A percentile compares a stretch with the other conserved stretches of the same genome.
Conservation (phyloP, 2,888 invertebrate species). For the Eucriotettix oculatus region DNA sequence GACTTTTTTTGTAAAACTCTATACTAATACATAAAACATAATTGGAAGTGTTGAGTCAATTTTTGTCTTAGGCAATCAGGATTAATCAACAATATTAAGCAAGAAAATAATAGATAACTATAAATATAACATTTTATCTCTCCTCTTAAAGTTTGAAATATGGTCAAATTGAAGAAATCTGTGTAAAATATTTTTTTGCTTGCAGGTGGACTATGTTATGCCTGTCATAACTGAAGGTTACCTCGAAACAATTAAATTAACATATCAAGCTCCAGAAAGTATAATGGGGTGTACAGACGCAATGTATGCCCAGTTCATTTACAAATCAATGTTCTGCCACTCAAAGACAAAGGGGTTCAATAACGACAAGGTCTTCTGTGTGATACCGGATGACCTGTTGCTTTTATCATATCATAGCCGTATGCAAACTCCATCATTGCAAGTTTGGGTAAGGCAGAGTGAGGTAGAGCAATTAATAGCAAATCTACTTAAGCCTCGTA, state of each 20-base stretch:
- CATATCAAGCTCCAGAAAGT: not conserved
- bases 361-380: conserved; percentile 8
- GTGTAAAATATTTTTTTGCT: not conserved
- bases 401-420: not conserved
- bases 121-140: too few relatives aligned
- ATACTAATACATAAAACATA: too few relatives aligned
- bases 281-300: not conserved
- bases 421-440: conserved; percentile 5
- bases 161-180: too few relatives aligned
- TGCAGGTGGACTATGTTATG: conserved; percentile 9
- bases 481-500: too few relatives aligned
- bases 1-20: too few relatives aligned
- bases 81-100: too few relatives aligned
- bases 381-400: conserved; percentile 6
- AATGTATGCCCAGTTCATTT: conserved; percentile 7
- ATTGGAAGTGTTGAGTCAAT: too few relatives aligned
- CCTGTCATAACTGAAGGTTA: conserved; percentile 10
- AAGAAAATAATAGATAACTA: too few relatives aligned
- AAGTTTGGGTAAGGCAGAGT: conserved; percentile 4
- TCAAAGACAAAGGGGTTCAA: conserved; percentile 5
- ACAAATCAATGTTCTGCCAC: conserved; percentile 5
- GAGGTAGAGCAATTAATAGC: conserved; percentile 1
- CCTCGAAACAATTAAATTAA: not conserved
- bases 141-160: too few relatives aligned
- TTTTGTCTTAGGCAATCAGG: too few relatives aligned